Base-by-base conservation (phyloP, 2,113 vertebrate species). In the Ceuthmochares aereus region DNA sequence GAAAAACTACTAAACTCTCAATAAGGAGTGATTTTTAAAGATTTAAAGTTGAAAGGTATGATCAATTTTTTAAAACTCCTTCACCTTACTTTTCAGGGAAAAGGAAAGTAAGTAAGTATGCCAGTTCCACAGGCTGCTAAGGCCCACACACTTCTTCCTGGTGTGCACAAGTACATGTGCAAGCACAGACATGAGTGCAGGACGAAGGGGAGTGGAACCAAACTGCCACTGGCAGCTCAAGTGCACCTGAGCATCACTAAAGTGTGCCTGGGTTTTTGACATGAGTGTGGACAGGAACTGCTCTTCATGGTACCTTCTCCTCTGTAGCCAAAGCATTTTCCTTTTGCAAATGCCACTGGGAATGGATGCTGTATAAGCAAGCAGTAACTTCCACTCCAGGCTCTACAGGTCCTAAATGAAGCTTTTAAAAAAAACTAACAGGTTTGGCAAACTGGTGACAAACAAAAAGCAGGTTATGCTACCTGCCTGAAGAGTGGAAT, bases 1-100 rank as follows among this genome's bases (percentile, higher is more conserved):
- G 78, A 93, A 98, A 96, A 86, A 76, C 72, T 86, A 96, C 94
- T 97, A 95, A 93, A 95, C 49, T 94, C 92, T 90, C 95, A 93
- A 59, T 78, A 92, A 93, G 76, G 78, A 96, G 74, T 37, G 69
- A 94, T 93, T 94, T 94, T 60, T 74, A 92, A 95, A 95, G 90
- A 94, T 94, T 96, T 96, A 93, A 97, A 95, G 52, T 37, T 74
- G 84, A 97, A 58, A 58, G 54, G 43, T 56, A 51, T 77, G 93
- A 94, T 63, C 56, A 1, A 81, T 72, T 95, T 95, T 82, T 85
- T 15, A 51, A n/a, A 92, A 87, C 76, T 87, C 84, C 87, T 94
- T 91, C 63, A 72, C 76, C 47, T 89, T 81, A 64, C 59, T 72
- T 74, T 76, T 87, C 66, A 87, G 68, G 22, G n/a, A 75, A 60